phyloP scores from a whole-genome alignment of 2,888 invertebrate species.

The Lycocerus yunnanus region DNA sequence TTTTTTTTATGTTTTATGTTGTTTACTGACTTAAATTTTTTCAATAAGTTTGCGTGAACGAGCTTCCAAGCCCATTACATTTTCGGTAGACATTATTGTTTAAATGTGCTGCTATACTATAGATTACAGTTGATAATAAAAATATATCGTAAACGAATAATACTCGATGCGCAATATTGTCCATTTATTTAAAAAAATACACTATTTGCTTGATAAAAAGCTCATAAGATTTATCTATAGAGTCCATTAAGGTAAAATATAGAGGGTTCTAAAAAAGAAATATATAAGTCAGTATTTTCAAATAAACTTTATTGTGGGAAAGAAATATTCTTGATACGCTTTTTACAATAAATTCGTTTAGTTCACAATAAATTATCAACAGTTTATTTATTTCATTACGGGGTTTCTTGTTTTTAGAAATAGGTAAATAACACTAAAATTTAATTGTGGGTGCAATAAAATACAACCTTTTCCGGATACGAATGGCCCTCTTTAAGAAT shows the following conservation, averaged over 20 bases:
- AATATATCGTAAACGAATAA: background rate
- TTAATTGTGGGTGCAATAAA: background rate
- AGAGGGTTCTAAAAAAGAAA: background rate
- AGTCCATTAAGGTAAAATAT: background rate
- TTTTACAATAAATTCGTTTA: background rate
- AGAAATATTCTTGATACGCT: background rate
- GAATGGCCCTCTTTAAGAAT: background rate
- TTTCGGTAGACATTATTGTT: background rate
- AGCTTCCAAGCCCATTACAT: background rate
- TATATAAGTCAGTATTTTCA: background rate
- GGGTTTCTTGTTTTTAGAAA: background rate
- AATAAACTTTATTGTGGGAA: background rate
- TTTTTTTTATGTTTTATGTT: background rate
- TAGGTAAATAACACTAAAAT: background rate
- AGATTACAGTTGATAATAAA: background rate
- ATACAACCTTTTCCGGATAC: background rate
- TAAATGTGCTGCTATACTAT: background rate
- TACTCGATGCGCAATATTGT: background rate
- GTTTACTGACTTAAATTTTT: background rate
- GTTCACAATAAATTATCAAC: background rate
- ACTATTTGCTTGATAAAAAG: background rate
- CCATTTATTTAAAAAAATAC: background rate
- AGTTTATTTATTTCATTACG: background rate
- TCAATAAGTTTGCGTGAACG: background rate
- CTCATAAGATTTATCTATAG: background rate